These are phyloP conservation scores for Oxycera nigricornis DNA, from an alignment of 2,888 invertebrate genomes.

Conservation along the genomic window DNA sequence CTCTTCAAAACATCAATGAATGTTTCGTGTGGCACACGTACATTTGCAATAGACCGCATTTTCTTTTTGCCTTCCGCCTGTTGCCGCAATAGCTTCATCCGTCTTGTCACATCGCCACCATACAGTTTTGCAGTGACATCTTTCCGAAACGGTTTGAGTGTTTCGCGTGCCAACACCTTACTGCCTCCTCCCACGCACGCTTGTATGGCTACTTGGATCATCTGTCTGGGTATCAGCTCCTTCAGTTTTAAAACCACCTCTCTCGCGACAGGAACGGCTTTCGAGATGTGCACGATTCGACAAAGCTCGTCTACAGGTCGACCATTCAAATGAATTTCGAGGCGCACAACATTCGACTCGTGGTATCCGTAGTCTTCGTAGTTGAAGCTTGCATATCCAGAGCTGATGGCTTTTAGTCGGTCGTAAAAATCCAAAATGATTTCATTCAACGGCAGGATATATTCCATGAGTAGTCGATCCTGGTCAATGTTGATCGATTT, in stretches of 20 bases:
- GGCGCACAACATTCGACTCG: constrained; percentile 77
- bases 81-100: constrained; percentile 85
- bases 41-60: constrained; percentile 90
- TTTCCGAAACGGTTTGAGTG: constrained; percentile 84
- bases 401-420: constrained; percentile 83
- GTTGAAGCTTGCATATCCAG: constrained; percentile 95
- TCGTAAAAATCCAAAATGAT: constrained; percentile 96
- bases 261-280: constrained; percentile 70
- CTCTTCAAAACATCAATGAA: constrained; percentile 90
- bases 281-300: constrained; percentile 77
- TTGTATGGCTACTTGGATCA: constrained; percentile 88
- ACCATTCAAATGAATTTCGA: constrained; percentile 77
- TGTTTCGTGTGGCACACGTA: constrained; percentile 89
- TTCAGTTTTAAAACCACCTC: constrained; percentile 77
- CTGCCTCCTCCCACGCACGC: constrained; percentile 74
- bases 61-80: constrained; percentile 95
- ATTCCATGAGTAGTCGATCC: constrained; percentile 80
- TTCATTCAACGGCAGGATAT: constrained; percentile 88
- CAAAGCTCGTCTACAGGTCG: constrained; percentile 82
- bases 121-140: constrained; percentile 95
- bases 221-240: constrained; percentile 87
- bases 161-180: constrained; percentile 85
- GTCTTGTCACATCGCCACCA: constrained; percentile 89
- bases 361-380: constrained; percentile 90
- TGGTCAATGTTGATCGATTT: constrained; percentile 83